These are phyloP conservation scores for Phalacrocorax brasilianus DNA, from an alignment of 2,113 vertebrate genomes.

Conservation along the genomic window DNA sequence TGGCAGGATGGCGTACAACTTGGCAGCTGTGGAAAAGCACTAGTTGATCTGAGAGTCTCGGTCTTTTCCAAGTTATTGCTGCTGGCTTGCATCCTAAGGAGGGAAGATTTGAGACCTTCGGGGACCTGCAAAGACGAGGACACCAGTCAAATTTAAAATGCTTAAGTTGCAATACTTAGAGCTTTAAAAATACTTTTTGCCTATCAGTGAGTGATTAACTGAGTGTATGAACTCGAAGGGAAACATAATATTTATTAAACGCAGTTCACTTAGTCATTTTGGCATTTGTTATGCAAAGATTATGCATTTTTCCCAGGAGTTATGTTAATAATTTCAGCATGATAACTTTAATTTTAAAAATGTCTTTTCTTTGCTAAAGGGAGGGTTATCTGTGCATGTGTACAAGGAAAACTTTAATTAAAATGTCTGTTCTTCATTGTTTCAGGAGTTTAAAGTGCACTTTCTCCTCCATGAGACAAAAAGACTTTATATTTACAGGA, in stretches of 20 bases:
- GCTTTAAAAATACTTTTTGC: not conserved
- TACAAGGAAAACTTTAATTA: constrained; percentile 16
- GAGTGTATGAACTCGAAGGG: not conserved
- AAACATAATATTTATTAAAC: constrained; percentile 34
- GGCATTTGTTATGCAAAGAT: constrained; percentile 30
- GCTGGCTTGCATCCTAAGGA: fast-evolving
- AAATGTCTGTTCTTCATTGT: not conserved
- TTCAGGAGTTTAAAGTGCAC: constrained; percentile 8
- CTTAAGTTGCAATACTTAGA: not conserved
- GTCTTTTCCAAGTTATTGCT: not conserved
- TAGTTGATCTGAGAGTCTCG: not conserved
- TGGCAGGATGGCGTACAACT: not conserved
- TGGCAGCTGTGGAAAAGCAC: not conserved
- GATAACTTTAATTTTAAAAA: constrained; percentile 28
- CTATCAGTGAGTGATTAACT: not conserved
- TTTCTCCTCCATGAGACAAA: not conserved
- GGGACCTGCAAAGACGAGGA: not conserved
- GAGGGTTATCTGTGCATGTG: not conserved
- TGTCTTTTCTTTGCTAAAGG: not conserved
- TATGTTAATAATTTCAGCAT: constrained; percentile 41
- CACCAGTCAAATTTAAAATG: not conserved
- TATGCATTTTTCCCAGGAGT: constrained; percentile 34
- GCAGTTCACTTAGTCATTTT: constrained; percentile 40
- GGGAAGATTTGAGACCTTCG: not conserved
- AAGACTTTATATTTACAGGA: not conserved